Conservation (phyloP, 1,140 invertebrate species). For the Aphelinus atriplicis region DNA sequence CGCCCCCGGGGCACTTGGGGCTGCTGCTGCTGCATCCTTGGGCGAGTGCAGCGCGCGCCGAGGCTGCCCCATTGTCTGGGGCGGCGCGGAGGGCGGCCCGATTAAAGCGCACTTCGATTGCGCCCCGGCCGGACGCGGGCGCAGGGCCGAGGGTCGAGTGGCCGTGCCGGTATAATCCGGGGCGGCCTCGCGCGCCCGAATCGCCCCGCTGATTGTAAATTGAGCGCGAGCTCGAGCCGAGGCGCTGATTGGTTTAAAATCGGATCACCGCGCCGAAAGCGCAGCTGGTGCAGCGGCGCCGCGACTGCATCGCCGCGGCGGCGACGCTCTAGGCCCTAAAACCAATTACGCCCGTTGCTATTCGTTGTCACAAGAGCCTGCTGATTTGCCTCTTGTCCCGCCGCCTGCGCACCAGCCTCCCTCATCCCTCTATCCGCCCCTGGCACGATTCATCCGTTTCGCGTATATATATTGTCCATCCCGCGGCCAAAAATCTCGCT, state of each 20-base stretch:
- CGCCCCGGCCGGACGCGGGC: neutral
- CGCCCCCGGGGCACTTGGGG: too few relatives aligned
- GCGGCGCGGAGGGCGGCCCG: neutral
- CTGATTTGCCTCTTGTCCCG: conserved; percentile 6
- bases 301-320: conserved; percentile 38
- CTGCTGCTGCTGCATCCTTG: too few relatives aligned
- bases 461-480: too few relatives aligned
- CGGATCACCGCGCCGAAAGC: conserved; percentile 53
- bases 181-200: neutral
- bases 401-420: too few relatives aligned
- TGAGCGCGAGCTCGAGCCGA: conserved; percentile 59
- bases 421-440: too few relatives aligned
- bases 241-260: conserved; percentile 65
- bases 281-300: neutral
- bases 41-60: too few relatives aligned
- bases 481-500: too few relatives aligned
- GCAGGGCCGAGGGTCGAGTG: neutral
- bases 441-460: too few relatives aligned
- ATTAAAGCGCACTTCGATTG: conserved; percentile 24
- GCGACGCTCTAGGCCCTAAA: conserved; percentile 45
- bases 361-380: conserved; percentile 44
- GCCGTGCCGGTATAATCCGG: neutral
- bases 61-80: too few relatives aligned
- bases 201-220: conserved; percentile 58
- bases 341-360: conserved; percentile 40